Base-by-base conservation (phyloP, 1,140 invertebrate species). In the Aphelinus certus region DNA sequence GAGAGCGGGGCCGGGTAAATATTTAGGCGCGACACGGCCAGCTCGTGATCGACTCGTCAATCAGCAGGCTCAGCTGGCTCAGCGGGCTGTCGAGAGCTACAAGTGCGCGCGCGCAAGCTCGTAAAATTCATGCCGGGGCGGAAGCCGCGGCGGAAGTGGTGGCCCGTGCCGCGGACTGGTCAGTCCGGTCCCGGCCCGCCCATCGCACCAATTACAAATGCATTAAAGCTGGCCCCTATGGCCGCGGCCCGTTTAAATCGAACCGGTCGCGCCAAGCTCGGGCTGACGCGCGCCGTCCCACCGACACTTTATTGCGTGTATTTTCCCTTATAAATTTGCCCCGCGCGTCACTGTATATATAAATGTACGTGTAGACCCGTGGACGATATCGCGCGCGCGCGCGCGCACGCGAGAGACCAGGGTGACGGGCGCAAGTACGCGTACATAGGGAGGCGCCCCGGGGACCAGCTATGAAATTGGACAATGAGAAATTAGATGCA, bases 181-280 rank as follows among this genome's bases (percentile, higher is more conserved):
- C 76, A 78, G 84, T 79, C 84, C 84, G 84, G 84, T 84, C 83
- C 80, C 84, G 26, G 66, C 80, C 84, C 84, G 81, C 82, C 81
- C 83, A 80, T 76, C 79, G 78, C 81, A 83, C 81, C 85, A 86
- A 86, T 86, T 86, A 86, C 85, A 86, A 86, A 86, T 85, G 83
- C 83, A 85, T 86, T 86, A 86, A 85, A 85, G 58, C 81, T 77
- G 84, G 76, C 79, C 83, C 81, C 53, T 66, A 26, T 48, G 43
- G 49, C 71, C 64, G 53, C 62, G 53, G 55, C 4, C 26, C 66
- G 58, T 86, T 85, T 85, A 85, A 85, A 86, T 86, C 80, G 80
- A 79, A 77, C 73, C 68, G 26, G 26, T 74, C 71, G 76, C 72
- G 75, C 75, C 61, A 79, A 75, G 63, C 46, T 1, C 58, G 56